Base-by-base conservation (phyloP, 2,888 invertebrate genomes). In the Drosophila mercatorum region DNA sequence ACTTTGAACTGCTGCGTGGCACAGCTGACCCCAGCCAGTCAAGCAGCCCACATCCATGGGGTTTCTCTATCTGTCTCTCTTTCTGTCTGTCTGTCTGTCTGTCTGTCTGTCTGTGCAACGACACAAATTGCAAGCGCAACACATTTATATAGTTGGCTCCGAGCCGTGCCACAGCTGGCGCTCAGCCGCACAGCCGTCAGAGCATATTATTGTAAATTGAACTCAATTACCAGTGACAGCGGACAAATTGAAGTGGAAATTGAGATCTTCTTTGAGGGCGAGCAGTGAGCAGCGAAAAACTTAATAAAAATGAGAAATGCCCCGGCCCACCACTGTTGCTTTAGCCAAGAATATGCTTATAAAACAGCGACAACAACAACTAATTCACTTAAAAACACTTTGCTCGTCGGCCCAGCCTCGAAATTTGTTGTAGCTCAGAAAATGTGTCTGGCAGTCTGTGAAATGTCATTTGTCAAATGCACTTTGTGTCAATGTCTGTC, bases 201-300 rank as follows among this genome's bases (percentile, higher is more conserved):
- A 81, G 89, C 81, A 79, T 90, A 89, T 90, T 87, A 89, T 89
- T 87, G 83, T 90, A 91, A 91, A 92, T 90, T 92, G 90, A 92
- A 89, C 91, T 91, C 92, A 91, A 92, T 91, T 90, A 91, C 88
- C 88, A 89, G 80, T 91, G 92, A 91, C 91, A 91, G 91, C 91
- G 89, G 90, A 91, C 91, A 92, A 92, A 92, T 92, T 91, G 91
- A 91, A 91, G 91, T 91, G 91, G 91, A 91, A 91, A 92, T 91
- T 91, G 91, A 91, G 91, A 91, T 91, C 89, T 91, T 89, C 83
- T 88, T 84, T 80, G 79, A 68, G 73, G 66, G 47, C 46, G 17
- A 51, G 49, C 53, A 44, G 43, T 17, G 43, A n/a, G n/a, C 41
- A 22, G 44, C 11, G 44, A 60, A 58, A 57, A 68, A 66, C 69